Evolutionary conservation across 2,888 invertebrate species (phyloP), one percentile per base, ranked within the genome.

Genomic region (Tachina grossa): DNA sequence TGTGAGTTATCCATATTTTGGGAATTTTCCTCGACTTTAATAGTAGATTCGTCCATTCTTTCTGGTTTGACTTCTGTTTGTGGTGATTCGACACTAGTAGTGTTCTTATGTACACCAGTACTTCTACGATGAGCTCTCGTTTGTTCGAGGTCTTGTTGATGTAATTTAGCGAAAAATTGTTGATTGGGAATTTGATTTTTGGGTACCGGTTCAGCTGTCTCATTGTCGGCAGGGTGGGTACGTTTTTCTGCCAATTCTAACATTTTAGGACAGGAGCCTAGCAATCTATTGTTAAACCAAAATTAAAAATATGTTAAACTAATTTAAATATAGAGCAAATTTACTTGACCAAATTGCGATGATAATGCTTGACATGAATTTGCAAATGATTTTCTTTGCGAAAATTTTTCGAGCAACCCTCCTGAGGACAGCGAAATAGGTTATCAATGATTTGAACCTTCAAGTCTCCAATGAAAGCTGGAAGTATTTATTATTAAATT

Each of bases 321-420:
- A 51, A n/a, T 11, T 53, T 14, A n/a, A 63, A 39, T 22, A 11
- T 31, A 31, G 31, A n/a, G 3, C 43, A 51, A 45, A 53, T 89
- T 88, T 88, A 95, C 91, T 96, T 95, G 2, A 95, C 94, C 82
- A 96, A 94, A 87, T 97, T 96, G 2, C 95, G 95, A 92, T 98
- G 98, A 92, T 98, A 98, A 92, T 98, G 98, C 90, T 98, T 98
- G 57, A 98, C 96, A 91, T 98, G 98, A 95, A 98, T 98, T 93
- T 97, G 96, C 10, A 98, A 93, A 69, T 98, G 94, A 86, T 96
- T 97, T 90, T 98, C 97, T 90, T 98, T 98, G 8, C 98, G 94
- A 91, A 98, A 98, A 88, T 96, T 96, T 92, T 98, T 98, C 71
- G 94, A 95, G 91, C 98, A 98, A 1, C 95, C 96, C 85, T 96